A percentile compares a stretch with the other conserved stretches of the same genome.
These are phyloP conservation scores for Litoditis marina DNA, from an alignment of 2,888 invertebrate genomes.

Conservation along the genomic window DNA sequence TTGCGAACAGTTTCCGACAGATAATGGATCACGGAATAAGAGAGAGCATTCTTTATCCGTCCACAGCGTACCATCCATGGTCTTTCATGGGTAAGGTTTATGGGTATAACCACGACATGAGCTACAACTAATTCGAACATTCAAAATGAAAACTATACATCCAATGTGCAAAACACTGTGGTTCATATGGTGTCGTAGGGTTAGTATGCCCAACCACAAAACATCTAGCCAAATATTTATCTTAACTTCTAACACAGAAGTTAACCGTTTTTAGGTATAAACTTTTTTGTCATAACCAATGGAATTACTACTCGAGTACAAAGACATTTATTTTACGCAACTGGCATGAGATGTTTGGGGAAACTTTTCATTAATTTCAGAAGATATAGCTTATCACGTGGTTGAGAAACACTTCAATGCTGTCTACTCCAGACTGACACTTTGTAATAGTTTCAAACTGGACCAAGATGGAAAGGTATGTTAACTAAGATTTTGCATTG, in stretches of 20 bases:
- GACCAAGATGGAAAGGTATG: constrained; percentile 90
- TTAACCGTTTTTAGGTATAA: not conserved
- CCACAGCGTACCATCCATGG: constrained; percentile 94
- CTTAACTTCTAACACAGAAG: too few species aligned
- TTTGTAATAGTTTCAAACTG: constrained; percentile 91
- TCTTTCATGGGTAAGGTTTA: constrained; percentile 73
- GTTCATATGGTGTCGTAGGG: too few species aligned
- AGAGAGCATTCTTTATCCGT: constrained; percentile 40
- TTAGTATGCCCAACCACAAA: too few species aligned
- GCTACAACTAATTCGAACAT: too few species aligned
- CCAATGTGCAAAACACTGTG: too few species aligned
- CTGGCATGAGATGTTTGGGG: too few species aligned
- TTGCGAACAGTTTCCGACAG: constrained; percentile 48
- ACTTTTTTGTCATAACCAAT: not conserved
- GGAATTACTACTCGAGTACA: too few species aligned
- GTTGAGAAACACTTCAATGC: constrained; percentile 97
- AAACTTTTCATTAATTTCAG: constrained; percentile 29
- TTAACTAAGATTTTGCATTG: not conserved
- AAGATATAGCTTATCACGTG: constrained; percentile 81
- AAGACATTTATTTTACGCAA: too few species aligned
- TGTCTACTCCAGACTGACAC: constrained; percentile 89
- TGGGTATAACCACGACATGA: not conserved
- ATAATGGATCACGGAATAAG: constrained; percentile 58
- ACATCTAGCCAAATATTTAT: too few species aligned
- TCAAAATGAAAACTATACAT: too few species aligned